Conservation (phyloP, 2,888 invertebrate genomes). For the Anagyrus pseudococci region DNA sequence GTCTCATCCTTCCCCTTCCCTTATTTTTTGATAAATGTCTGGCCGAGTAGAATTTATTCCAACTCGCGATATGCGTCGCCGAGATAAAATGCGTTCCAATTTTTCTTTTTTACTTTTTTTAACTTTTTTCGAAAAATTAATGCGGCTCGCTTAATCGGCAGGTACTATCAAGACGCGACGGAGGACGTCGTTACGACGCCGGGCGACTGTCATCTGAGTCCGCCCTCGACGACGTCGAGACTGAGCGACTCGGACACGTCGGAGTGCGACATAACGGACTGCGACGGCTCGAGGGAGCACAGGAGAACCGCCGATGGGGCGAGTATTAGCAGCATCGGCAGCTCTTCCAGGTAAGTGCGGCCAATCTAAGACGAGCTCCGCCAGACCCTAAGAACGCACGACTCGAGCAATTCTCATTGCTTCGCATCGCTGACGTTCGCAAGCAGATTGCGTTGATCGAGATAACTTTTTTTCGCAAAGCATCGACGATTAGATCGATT, state of each 20-base stretch:
- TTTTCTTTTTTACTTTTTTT: not conserved
- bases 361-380: too few species aligned
- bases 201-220: conserved; percentile 84
- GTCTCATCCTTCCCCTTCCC: too few species aligned
- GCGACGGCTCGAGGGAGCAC: conserved; percentile 61
- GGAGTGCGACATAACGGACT: conserved; percentile 65
- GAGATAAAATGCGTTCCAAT: too few species aligned
- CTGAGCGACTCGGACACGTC: conserved; percentile 93
- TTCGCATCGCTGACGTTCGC: too few species aligned
- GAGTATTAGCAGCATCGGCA: conserved; percentile 90
- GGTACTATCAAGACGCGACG: conserved; percentile 66
- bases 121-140: too few species aligned
- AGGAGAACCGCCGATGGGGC: conserved; percentile 78
- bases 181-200: conserved; percentile 73
- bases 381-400: not conserved
- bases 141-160: conserved; percentile 33
- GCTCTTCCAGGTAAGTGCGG: conserved; percentile 80
- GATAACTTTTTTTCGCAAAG: too few species aligned
- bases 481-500: too few species aligned
- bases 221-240: conserved; percentile 85
- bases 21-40: too few species aligned
- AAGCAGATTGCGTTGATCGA: too few species aligned
- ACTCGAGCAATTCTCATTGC: not conserved
- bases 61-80: too few species aligned
- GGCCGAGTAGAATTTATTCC: too few species aligned